Percentiles rank a stretch among this genome's conserved stretches.
phyloP scores from a whole-genome alignment of 2,888 invertebrate species.

The Ophion ellenae region DNA sequence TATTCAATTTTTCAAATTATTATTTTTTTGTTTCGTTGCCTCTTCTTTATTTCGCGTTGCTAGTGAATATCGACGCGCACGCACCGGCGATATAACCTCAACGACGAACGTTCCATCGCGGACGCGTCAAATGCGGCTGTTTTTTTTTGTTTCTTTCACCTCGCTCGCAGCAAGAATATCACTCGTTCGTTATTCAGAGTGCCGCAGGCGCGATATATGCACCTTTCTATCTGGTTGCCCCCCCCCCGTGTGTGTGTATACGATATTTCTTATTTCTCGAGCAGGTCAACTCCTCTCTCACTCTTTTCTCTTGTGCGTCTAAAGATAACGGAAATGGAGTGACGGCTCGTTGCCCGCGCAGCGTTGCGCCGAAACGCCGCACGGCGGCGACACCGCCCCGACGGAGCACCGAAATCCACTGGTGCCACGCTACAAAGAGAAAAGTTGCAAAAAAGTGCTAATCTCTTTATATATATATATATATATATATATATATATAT shows the following conservation, averaged over 20 bases:
- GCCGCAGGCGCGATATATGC: not conserved
- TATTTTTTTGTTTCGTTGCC: conserved; percentile 17
- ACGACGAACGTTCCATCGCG: conserved; percentile 42
- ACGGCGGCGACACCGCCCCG: not conserved
- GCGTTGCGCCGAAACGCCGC: conserved; percentile 60
- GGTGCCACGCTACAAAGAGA: conserved; percentile 53
- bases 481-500: too few relatives aligned
- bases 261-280: conserved; percentile 49
- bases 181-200: conserved; percentile 47
- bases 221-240: too few relatives aligned
- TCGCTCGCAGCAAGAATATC: too few relatives aligned
- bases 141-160: not conserved
- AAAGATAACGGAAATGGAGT: conserved; percentile 72
- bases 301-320: conserved; percentile 69
- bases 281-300: conserved; percentile 60
- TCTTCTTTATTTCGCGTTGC: not conserved
- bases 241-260: conserved; percentile 3
- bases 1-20: too few relatives aligned
- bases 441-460: not conserved
- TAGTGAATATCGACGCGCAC: conserved; percentile 51
- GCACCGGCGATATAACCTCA: conserved; percentile 41
- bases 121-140: conserved; percentile 26
- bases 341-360: conserved; percentile 67
- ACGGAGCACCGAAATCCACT: conserved; percentile 42
- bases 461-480: too few relatives aligned